Conservation (phyloP, 2,797 vertebrate species). For the Trichosurus vulpecula region DNA sequence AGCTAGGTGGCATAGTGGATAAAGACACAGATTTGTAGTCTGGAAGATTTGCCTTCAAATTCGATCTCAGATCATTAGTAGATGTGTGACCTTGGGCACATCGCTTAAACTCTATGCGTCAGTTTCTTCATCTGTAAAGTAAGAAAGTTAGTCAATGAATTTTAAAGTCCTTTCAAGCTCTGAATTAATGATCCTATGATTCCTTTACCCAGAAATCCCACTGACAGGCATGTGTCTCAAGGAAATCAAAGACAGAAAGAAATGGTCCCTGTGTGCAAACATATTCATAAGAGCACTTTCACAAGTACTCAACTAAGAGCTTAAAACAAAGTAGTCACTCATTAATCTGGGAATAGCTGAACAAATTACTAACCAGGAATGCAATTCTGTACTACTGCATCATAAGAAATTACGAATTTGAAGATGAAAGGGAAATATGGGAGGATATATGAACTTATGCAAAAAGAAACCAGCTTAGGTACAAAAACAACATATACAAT, state of each 20-base stretch:
- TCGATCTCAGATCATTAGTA: neutral
- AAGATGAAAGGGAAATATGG: neutral
- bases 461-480: neutral
- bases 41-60: neutral
- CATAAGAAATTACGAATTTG: neutral
- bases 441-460: neutral
- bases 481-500: neutral
- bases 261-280: neutral
- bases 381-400: neutral
- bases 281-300: neutral
- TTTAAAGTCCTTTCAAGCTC: neutral
- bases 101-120: neutral
- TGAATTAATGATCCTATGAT: neutral
- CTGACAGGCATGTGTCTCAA: neutral
- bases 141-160: neutral
- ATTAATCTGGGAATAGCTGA: neutral
- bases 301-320: neutral
- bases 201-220: neutral
- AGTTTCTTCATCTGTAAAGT: neutral
- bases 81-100: neutral
- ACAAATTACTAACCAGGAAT: neutral
- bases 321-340: neutral
- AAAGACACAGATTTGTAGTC: neutral
- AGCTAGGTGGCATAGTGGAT: neutral
- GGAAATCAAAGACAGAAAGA: neutral